Percentiles rank a stretch among this genome's conserved stretches.
Conservation (phyloP, 2,113 vertebrate genomes). For the Meriones unguiculatus region DNA sequence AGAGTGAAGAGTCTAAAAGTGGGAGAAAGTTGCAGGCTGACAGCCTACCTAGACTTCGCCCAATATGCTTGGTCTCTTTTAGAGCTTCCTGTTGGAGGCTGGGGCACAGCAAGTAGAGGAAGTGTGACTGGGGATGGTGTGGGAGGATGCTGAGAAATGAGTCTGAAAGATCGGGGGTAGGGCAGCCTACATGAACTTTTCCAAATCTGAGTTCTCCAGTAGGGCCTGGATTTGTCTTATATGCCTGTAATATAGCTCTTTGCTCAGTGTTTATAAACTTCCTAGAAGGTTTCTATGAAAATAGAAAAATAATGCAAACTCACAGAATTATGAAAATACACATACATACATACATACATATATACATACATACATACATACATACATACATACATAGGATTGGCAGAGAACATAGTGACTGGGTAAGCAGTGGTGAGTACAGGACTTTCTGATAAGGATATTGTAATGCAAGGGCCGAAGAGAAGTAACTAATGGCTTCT, state of each 20-base stretch:
- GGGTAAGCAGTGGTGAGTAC: background rate
- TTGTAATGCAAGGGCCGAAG: background rate
- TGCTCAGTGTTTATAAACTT: background rate
- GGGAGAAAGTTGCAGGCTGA: background rate
- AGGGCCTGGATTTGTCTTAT: background rate
- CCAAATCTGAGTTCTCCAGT: background rate
- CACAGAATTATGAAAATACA: background rate
- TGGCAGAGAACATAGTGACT: background rate
- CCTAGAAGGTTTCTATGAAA: background rate
- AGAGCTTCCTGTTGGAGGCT: background rate
- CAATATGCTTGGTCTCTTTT: background rate
- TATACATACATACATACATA: constrained; percentile 45
- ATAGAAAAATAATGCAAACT: background rate
- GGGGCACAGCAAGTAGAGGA: background rate
- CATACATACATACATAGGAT: constrained; percentile 35
- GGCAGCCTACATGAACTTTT: background rate
- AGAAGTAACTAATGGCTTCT: constrained; percentile 6
- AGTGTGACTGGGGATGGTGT: background rate
- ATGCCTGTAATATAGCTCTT: constrained; percentile 19
- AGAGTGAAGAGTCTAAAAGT: background rate
- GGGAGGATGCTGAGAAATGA: background rate
- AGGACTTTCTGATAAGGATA: background rate
- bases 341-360: constrained; percentile 28
- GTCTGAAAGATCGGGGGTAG: background rate
- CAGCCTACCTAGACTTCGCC: background rate